Conservation (phyloP, 2,797 vertebrate species). For the Myotis vivesi region DNA sequence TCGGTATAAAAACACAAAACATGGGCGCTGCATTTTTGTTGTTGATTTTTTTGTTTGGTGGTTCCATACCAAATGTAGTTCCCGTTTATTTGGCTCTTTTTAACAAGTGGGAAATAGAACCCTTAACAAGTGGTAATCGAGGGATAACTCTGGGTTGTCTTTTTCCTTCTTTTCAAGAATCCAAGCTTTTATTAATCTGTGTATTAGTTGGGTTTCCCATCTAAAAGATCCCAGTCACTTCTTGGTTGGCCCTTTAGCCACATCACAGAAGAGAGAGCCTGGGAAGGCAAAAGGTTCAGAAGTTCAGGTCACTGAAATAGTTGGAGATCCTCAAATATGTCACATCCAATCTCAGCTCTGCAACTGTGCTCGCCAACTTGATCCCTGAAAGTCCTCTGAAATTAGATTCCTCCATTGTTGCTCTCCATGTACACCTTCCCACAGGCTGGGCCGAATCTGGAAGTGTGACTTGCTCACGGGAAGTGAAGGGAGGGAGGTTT, state of each 20-base stretch:
- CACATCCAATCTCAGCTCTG: not conserved
- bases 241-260: not conserved
- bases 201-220: not conserved
- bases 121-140: not conserved
- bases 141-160: not conserved
- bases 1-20: not conserved
- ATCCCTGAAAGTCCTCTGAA: not conserved
- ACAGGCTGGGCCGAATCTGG: not conserved
- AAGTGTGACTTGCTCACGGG: not conserved
- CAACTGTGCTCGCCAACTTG: not conserved
- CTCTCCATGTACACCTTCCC: not conserved
- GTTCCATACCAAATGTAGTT: not conserved
- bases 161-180: conserved; percentile 36
- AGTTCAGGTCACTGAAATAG: conserved; percentile 22
- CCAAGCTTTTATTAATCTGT: not conserved
- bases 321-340: not conserved
- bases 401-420: not conserved
- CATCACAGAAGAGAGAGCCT: not conserved
- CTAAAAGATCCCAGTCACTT: not conserved
- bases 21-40: not conserved
- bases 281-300: not conserved
- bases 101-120: not conserved
- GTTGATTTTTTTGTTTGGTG: not conserved
- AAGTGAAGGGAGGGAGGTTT: not conserved
- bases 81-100: not conserved